phyloP scores from a whole-genome alignment of 1,140 invertebrate genomes.

The Drosophila nebulosa region DNA sequence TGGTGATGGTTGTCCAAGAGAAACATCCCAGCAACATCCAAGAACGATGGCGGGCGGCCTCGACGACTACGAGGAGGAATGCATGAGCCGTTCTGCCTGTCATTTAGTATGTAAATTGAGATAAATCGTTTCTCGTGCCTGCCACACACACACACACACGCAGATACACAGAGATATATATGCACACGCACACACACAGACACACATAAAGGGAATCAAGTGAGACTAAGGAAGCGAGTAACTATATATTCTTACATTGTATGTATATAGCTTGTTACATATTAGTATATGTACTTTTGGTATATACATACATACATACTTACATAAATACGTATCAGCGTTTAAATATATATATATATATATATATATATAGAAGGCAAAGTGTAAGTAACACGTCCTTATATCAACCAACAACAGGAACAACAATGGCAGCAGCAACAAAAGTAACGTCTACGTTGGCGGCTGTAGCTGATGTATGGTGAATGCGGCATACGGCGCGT shows the following conservation, averaged over 20 bases:
- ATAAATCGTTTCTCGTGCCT: slow-evolving; percentile 78
- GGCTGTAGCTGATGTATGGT: slow-evolving; percentile 69
- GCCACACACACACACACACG: slow-evolving; percentile 48
- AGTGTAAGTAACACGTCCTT: slow-evolving; percentile 75
- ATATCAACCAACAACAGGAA: slow-evolving; percentile 32
- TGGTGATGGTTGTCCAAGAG: slow-evolving; percentile 21
- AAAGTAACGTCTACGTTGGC: slow-evolving; percentile 10
- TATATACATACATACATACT: slow-evolving; percentile 22
- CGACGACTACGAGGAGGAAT: slow-evolving; percentile 53
- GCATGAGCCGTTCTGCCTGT: slow-evolving; percentile 70
- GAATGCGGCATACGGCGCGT: slow-evolving; percentile 73
- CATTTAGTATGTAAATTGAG: slow-evolving; percentile 79
- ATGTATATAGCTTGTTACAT: slow-evolving; percentile 14
- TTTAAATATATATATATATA: slow-evolving; percentile 64
- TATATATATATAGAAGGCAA: slow-evolving; percentile 71
- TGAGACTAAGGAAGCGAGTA: slow-evolving; percentile 9
- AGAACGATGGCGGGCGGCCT: slow-evolving; percentile 22
- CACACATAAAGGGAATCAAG: slow-evolving; percentile 7
- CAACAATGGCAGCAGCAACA: slow-evolving; percentile 32
- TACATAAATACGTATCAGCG: slow-evolving; percentile 46
- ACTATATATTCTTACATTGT: background rate
- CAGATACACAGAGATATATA: slow-evolving; percentile 12
- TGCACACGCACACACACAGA: background rate
- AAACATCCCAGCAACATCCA: slow-evolving; percentile 3
- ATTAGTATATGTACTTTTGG: slow-evolving; percentile 44